Conservation (phyloP, 2,888 invertebrate species). For the Athalia circularis region DNA sequence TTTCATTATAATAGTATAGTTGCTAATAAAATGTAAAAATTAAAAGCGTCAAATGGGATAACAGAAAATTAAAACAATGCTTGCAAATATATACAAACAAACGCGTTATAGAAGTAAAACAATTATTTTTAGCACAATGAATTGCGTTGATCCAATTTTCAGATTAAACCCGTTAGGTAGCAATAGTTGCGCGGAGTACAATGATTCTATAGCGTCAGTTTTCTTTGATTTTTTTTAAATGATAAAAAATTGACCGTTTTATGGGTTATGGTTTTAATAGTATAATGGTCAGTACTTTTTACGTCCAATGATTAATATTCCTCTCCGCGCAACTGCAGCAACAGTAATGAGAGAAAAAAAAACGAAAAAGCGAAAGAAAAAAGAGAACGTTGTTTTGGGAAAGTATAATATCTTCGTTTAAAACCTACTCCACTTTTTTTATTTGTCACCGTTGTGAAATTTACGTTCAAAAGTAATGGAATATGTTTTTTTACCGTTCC, state of each 20-base stretch:
- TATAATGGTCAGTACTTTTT: conserved; percentile 17
- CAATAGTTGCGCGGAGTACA: conserved; percentile 2
- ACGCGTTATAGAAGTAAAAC: conserved; percentile 2
- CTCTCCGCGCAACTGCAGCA: conserved; percentile 3
- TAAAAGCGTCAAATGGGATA: neutral
- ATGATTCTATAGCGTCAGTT: conserved; percentile 21
- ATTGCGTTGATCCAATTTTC: conserved; percentile 34
- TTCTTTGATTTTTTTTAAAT: conserved; percentile 3
- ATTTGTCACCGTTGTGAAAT: neutral
- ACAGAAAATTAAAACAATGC: neutral
- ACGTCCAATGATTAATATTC: neutral
- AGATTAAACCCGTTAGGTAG: conserved; percentile 15
- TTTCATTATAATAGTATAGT: neutral
- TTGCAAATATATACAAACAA: neutral
- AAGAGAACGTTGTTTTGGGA: conserved; percentile 17
- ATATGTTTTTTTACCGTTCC: neutral
- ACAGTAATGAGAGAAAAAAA: too few species aligned
- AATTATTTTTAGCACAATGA: conserved; percentile 22
- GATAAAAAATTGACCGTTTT: conserved; percentile 6
- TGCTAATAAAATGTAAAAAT: too few species aligned
- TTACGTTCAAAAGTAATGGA: neutral
- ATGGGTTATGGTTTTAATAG: conserved; percentile 8
- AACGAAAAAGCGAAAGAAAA: too few species aligned
- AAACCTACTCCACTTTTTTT: neutral
- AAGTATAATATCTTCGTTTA: conserved; percentile 1